Evolutionary conservation across 2,888 invertebrate species (phyloP), one percentile per base, ranked within the genome.

Genomic region (Cyrtodaria siliqua): DNA sequence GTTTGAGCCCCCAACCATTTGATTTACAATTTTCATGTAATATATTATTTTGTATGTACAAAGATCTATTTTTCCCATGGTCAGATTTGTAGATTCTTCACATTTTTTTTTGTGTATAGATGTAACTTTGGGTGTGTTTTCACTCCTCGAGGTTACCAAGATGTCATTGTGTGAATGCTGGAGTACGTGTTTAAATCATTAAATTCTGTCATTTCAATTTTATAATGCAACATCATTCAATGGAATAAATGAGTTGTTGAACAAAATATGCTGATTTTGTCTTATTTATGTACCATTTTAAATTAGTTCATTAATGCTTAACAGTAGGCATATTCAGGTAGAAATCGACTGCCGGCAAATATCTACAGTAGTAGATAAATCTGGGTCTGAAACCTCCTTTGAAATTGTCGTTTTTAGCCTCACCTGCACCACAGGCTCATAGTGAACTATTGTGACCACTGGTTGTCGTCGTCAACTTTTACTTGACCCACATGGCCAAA

Each of bases 181-280:
- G 63, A 63, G 63, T 63, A 55, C 23, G 50, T 63, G 63, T 27
- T n/a, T 47, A 47, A 49, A 47, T 67, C 67, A 67, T 57, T 29
- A 50, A 67, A 57, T 68, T 72, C 60, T 77, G 64, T 69, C 72
- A 72, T 78, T 56, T 63, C 53, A 66, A 53, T 71, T 56, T 55
- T 55, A 59, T 49, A 63, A 73, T 62, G 57, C 64, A 70, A 63
- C 70, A 67, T 72, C 68, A 64, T 66, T 72, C 60, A 69, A 55
- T 69, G 72, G 78, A 78, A 72, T 78, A 78, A 78, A 78, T 78
- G 78, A 78, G 44, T 78, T 78, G 78, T 72, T 78, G 78, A 78
- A 78, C 67, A 67, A 33, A 55, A n/a, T n/a, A n/a, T n/a, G n/a
- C n/a, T n/a, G n/a, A n/a, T n/a, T n/a, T n/a, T n/a, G n/a, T n/a